A percentile compares a stretch with the other conserved stretches of the same genome.
Conservation (phyloP, 1,140 invertebrate genomes). For the Drosophila kepulauana region DNA sequence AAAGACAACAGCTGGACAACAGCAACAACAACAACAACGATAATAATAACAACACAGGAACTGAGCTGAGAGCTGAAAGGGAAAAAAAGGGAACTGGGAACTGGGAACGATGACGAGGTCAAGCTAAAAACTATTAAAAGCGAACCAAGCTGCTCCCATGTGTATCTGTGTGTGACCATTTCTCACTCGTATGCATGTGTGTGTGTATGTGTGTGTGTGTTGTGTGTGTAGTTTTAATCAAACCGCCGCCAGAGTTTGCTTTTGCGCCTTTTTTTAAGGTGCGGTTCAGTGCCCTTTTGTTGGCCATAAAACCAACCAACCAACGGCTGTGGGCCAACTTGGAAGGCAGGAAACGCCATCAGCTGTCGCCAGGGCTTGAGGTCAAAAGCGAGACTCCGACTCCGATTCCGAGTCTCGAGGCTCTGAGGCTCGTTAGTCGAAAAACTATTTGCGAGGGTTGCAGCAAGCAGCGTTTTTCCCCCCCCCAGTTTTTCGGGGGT, state of each 20-base stretch:
- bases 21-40: constrained; percentile 51
- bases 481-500: constrained; percentile 13
- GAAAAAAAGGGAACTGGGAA: constrained; percentile 33
- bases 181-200: constrained; percentile 49
- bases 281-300: constrained; percentile 81
- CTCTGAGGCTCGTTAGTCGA: constrained; percentile 51
- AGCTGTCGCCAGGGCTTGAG: constrained; percentile 58
- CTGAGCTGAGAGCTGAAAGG: constrained; percentile 19
- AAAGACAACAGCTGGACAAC: constrained; percentile 60
- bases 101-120: constrained; percentile 71
- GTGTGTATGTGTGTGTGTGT: constrained; percentile 26
- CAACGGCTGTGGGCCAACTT: constrained; percentile 41
- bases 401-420: not conserved
- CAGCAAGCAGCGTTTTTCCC: constrained; percentile 49
- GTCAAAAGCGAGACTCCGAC: not conserved
- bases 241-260: constrained; percentile 77
- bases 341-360: constrained; percentile 67
- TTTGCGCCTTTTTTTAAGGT: constrained; percentile 80
- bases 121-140: constrained; percentile 79
- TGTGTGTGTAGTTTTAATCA: constrained; percentile 74
- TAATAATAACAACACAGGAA: constrained; percentile 13
- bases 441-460: constrained; percentile 58
- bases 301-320: constrained; percentile 71
- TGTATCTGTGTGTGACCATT: constrained; percentile 78
- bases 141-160: constrained; percentile 70